Evolutionary conservation across 1,140 invertebrate species (phyloP).

Genomic region (Trichogramma pretiosum): DNA sequence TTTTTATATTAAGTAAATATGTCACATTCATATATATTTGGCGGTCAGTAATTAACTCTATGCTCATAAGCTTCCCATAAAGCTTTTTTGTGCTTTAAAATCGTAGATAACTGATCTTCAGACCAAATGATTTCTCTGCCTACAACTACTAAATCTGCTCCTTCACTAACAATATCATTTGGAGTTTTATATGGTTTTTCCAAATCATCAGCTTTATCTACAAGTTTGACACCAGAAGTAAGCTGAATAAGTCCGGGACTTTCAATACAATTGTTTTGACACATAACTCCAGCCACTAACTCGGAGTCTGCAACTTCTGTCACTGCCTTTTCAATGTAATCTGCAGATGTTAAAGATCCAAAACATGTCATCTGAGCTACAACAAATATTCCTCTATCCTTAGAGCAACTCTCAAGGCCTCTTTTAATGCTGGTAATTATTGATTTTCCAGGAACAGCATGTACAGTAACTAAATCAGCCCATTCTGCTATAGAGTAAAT

Average conservation of each 20-base stretch:
- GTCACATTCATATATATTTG: background rate
- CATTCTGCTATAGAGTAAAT: constrained; percentile 70
- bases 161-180: constrained; percentile 67
- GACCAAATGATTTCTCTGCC: constrained; percentile 78
- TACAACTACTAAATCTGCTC: constrained; percentile 88
- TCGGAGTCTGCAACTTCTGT: constrained; percentile 57
- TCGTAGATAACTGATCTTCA: constrained; percentile 53
- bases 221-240: constrained; percentile 74
- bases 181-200: constrained; percentile 69
- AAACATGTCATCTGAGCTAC: constrained; percentile 80
- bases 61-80: constrained; percentile 71
- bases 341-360: constrained; percentile 64
- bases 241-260: constrained; percentile 70
- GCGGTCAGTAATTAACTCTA: constrained; percentile 42
- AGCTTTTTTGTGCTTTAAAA: constrained; percentile 61
- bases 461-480: constrained; percentile 84
- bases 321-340: constrained; percentile 63
- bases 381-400: constrained; percentile 59
- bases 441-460: constrained; percentile 73
- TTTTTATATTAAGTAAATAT: no score
- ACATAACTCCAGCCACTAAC: constrained; percentile 80
- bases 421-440: constrained; percentile 66
- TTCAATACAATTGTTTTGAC: constrained; percentile 59
- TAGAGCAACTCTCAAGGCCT: constrained; percentile 51
- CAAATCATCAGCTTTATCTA: constrained; percentile 50